Percentiles rank a stretch among this genome's conserved stretches.
These are phyloP conservation scores for Tokudaia muenninki DNA, from an alignment of 2,797 vertebrate genomes.

Conservation along the genomic window DNA sequence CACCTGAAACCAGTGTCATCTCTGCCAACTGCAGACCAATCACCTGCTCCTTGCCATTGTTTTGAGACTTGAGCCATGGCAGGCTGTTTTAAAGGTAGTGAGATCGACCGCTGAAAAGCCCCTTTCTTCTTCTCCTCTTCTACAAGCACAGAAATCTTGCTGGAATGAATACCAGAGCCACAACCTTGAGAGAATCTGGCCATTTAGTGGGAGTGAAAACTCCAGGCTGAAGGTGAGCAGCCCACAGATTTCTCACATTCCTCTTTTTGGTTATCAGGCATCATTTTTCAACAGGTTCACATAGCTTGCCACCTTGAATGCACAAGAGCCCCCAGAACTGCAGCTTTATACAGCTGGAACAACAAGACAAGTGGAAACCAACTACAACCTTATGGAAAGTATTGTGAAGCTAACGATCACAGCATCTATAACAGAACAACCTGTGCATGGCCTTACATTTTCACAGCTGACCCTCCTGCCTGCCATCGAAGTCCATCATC, in stretches of 20 bases:
- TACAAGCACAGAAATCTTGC: not conserved
- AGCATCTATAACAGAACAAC: conserved; percentile 43
- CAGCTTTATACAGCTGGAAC: conserved; percentile 36
- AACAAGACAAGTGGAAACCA: conserved; percentile 60
- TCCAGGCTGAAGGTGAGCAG: conserved; percentile 63
- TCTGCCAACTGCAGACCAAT: not conserved
- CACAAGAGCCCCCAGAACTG: conserved; percentile 6
- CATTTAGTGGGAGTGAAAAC: not conserved
- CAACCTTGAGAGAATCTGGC: conserved; percentile 19
- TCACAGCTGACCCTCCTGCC: conserved; percentile 56
- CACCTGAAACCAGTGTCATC: not conserved
- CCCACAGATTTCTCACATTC: conserved; percentile 74
- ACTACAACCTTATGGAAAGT: conserved; percentile 5
- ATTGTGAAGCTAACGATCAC: conserved; percentile 37
- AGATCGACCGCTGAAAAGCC: not conserved
- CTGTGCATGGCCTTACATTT: conserved; percentile 20
- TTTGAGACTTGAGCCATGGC: not conserved
- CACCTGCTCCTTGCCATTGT: not conserved
- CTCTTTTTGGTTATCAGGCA: conserved; percentile 64
- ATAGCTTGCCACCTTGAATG: conserved; percentile 1
- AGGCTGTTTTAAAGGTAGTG: not conserved
- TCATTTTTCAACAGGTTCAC: conserved; percentile 75
- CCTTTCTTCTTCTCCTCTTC: not conserved
- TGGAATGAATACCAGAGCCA: not conserved
- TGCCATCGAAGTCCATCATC: conserved; percentile 55